phyloP scores from a whole-genome alignment of 2,797 vertebrate species.

The Hyperoplus lanceolatus region DNA sequence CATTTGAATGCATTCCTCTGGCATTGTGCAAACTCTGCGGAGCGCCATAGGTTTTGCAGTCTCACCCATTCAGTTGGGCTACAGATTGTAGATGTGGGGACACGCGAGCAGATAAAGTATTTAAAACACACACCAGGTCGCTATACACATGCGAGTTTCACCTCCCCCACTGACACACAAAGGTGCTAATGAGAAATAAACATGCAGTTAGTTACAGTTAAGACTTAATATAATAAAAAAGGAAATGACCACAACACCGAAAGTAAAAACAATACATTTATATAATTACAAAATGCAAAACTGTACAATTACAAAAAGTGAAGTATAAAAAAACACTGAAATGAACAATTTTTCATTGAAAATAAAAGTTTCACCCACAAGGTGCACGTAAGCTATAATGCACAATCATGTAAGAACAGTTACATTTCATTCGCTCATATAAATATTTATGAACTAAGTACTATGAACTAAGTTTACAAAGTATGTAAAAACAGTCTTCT shows the following conservation, averaged over 20 bases:
- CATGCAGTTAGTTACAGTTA: slow-evolving; percentile 46
- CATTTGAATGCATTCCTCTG: slow-evolving; percentile 83
- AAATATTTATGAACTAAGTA: slow-evolving; percentile 66
- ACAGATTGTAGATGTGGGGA: slow-evolving; percentile 62
- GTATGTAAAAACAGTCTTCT: slow-evolving; percentile 44
- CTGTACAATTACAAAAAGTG: slow-evolving; percentile 63
- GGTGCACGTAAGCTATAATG: slow-evolving; percentile 76
- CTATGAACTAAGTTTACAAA: slow-evolving; percentile 50
- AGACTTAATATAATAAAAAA: slow-evolving; percentile 45
- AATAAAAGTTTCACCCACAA: slow-evolving; percentile 84
- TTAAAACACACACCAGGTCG: slow-evolving; percentile 68
- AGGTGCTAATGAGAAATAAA: slow-evolving; percentile 72
- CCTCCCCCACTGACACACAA: slow-evolving; percentile 35
- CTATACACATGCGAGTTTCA: slow-evolving; percentile 29
- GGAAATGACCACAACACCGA: slow-evolving; percentile 52
- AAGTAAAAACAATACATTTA: slow-evolving; percentile 70
- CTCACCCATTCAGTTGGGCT: slow-evolving; percentile 64
- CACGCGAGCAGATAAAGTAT: slow-evolving; percentile 62
- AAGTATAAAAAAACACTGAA: slow-evolving; percentile 63
- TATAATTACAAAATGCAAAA: slow-evolving; percentile 67
- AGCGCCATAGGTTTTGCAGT: slow-evolving; percentile 56
- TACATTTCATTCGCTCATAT: slow-evolving; percentile 68
- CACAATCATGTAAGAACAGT: slow-evolving; percentile 73
- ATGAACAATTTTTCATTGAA: slow-evolving; percentile 82
- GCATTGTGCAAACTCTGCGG: slow-evolving; percentile 85